These are phyloP conservation scores for Ctena decussata DNA, from an alignment of 2,888 invertebrate genomes.

Conservation along the genomic window DNA sequence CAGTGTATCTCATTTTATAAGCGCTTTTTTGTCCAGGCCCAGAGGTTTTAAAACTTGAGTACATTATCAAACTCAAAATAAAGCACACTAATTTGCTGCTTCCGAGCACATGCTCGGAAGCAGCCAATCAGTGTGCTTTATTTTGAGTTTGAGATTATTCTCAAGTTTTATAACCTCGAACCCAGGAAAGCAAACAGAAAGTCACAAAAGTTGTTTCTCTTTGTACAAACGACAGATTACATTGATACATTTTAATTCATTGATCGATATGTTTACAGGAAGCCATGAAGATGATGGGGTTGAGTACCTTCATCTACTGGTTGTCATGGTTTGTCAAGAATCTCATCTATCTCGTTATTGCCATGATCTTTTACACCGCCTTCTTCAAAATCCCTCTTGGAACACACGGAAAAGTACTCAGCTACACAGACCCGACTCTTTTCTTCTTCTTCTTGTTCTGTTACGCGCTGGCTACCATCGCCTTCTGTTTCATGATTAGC, in stretches of 20 bases:
- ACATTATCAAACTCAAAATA: no score
- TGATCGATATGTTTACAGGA: constrained; percentile 90
- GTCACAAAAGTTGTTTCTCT: no score
- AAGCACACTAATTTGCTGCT: no score
- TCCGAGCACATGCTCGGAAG: not conserved
- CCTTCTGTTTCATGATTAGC: constrained; percentile 93
- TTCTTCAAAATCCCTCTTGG: constrained; percentile 78
- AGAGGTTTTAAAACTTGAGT: no score
- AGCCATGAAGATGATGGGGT: constrained; percentile 96
- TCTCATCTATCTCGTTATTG: constrained; percentile 90
- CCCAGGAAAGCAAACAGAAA: no score
- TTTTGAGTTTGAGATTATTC: no score
- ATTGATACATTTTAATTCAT: not conserved
- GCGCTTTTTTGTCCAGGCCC: no score
- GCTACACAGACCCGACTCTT: constrained; percentile 89
- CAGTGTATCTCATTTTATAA: no score
- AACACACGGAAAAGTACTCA: constrained; percentile 65
- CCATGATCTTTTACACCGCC: constrained; percentile 87
- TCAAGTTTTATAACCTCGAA: no score
- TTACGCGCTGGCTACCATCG: constrained; percentile 91
- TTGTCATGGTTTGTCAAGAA: constrained; percentile 94
- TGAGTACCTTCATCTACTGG: constrained; percentile 94
- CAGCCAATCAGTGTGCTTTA: no score
- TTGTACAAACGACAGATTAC: no score
- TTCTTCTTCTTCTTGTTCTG: constrained; percentile 91